Conservation (phyloP, 2,888 invertebrate genomes). For the Minunthozetes semirufus region DNA sequence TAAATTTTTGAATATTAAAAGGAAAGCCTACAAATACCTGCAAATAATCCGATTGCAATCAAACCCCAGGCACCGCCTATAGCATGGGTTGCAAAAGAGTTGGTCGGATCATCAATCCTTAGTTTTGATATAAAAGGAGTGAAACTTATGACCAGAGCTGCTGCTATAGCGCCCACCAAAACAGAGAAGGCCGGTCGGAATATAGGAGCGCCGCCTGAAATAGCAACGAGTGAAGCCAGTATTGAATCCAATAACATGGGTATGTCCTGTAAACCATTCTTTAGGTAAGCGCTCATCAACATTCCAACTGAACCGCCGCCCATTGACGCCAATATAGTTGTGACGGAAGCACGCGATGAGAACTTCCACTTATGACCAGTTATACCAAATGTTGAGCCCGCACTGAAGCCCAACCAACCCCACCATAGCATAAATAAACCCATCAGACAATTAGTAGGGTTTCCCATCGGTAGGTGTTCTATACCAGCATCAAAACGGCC, state of each 20-base stretch:
- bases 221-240: constrained; percentile 47
- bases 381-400: constrained; percentile 49
- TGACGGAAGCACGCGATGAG: constrained; percentile 45
- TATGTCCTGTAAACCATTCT: constrained; percentile 45
- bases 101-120: constrained; percentile 47
- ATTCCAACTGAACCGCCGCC: constrained; percentile 55
- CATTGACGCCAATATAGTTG: constrained; percentile 46
- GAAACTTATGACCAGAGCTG: constrained; percentile 40
- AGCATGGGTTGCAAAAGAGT: constrained; percentile 45
- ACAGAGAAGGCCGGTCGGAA: constrained; percentile 46
- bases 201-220: constrained; percentile 47
- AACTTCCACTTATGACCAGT: constrained; percentile 47
- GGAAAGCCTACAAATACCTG: constrained; percentile 47
- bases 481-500: constrained; percentile 42
- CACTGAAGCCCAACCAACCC: constrained; percentile 50
- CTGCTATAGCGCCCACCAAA: constrained; percentile 46
- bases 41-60: constrained; percentile 79
- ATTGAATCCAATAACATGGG: constrained; percentile 46
- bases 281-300: constrained; percentile 43
- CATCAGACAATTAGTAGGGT: constrained; percentile 42
- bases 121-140: constrained; percentile 43
- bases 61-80: constrained; percentile 59
- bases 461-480: constrained; percentile 41
- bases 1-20: too few relatives aligned
- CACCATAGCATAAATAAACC: constrained; percentile 47